Evolutionary conservation across 2,113 vertebrate species (phyloP).

Genomic region (Seriola dumerili): DNA sequence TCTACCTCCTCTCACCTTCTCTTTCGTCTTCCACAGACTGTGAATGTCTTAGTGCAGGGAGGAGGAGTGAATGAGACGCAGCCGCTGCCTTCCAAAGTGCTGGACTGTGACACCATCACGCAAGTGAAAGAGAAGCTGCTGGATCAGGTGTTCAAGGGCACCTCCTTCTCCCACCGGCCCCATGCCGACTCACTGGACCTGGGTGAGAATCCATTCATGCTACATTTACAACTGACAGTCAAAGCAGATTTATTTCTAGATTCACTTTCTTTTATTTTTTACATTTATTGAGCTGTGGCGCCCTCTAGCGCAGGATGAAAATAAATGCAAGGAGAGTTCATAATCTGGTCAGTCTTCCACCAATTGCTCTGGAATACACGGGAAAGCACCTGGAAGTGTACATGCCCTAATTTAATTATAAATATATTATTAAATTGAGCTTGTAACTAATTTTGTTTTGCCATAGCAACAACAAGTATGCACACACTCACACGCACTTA

Average conservation of each 20-base stretch:
- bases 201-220: conserved; percentile 83
- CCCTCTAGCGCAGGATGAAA: conserved; percentile 15
- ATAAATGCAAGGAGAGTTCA: background rate
- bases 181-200: conserved; percentile 93
- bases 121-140: conserved; percentile 99
- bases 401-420: background rate
- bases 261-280: background rate
- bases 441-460: background rate
- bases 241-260: background rate
- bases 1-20: background rate
- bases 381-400: background rate
- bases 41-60: conserved; percentile 90
- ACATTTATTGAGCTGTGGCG: conserved; percentile 19
- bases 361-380: background rate
- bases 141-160: conserved; percentile 95
- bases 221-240: background rate
- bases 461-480: no score
- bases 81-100: conserved; percentile 90
- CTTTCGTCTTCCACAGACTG: conserved; percentile 82
- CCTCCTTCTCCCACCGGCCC: conserved; percentile 92
- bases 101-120: conserved; percentile 96
- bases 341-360: background rate
- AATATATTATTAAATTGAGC: background rate
- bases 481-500: background rate
- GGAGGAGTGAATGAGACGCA: conserved; percentile 88